Evolutionary conservation across 2,797 vertebrate genomes (phyloP).

Genomic region (Mareca penelope): DNA sequence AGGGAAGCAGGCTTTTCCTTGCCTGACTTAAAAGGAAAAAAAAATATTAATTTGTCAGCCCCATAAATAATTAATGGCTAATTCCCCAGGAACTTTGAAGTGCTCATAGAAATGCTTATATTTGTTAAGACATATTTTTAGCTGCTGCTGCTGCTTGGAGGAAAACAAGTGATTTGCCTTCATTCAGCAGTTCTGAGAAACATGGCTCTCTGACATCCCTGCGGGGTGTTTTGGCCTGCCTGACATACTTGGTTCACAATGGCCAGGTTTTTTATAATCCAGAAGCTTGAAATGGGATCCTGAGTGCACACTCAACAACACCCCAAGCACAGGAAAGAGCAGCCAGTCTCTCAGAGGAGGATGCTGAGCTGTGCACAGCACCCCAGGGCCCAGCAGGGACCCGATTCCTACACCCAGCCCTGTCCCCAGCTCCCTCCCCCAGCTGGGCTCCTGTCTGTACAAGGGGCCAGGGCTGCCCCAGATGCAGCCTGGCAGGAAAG

Average conservation of each 20-base stretch:
- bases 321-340: neutral
- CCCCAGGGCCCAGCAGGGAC: neutral
- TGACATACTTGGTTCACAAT: slow-evolving; percentile 9
- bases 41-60: neutral
- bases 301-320: neutral
- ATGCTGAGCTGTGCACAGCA: neutral
- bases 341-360: neutral
- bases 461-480: fast-evolving
- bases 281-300: neutral
- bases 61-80: slow-evolving; percentile 54
- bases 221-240: fast-evolving
- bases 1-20: neutral
- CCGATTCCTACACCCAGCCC: neutral
- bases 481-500: neutral
- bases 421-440: neutral
- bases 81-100: neutral
- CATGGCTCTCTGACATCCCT: neutral
- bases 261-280: neutral
- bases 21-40: slow-evolving; percentile 24
- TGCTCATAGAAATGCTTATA: slow-evolving; percentile 22
- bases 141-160: neutral
- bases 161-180: slow-evolving; percentile 17
- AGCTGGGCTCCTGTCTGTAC: neutral
- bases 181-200: neutral
- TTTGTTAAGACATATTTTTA: slow-evolving; percentile 54